phyloP scores from a whole-genome alignment of 2,797 vertebrate species.

The Phataginus tetradactyla region DNA sequence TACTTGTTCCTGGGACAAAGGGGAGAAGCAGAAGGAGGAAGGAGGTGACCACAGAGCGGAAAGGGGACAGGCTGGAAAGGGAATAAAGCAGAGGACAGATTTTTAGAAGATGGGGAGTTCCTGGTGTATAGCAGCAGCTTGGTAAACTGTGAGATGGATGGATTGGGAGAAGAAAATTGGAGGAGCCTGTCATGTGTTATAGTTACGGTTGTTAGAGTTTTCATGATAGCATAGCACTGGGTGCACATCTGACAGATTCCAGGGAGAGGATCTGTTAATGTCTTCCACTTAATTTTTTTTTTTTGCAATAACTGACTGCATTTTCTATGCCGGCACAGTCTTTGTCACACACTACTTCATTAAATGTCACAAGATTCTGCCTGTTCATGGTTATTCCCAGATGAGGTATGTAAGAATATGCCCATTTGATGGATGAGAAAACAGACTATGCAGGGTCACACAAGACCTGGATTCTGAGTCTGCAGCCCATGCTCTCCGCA shows the following conservation, averaged over 20 bases:
- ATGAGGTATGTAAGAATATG: neutral
- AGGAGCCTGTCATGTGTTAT: neutral
- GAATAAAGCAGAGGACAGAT: neutral
- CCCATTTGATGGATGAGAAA: neutral
- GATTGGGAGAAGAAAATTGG: neutral
- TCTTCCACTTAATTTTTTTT: neutral
- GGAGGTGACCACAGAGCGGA: neutral
- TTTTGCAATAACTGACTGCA: neutral
- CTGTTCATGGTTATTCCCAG: neutral
- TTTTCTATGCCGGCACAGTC: neutral
- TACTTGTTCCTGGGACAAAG: neutral
- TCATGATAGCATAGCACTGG: neutral
- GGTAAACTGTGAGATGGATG: neutral
- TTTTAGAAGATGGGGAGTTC: neutral
- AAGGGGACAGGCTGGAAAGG: neutral
- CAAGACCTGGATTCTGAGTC: neutral
- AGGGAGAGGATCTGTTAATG: neutral
- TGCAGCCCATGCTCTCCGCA: neutral
- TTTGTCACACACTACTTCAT: neutral
- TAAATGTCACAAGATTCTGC: neutral
- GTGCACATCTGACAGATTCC: neutral
- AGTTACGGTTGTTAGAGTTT: neutral
- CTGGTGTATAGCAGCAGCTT: neutral
- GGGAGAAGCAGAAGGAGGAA: neutral
- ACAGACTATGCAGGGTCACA: neutral